These are phyloP conservation scores for Cotesia vestalis DNA, from an alignment of 1,140 invertebrate genomes.

Conservation along the genomic window DNA sequence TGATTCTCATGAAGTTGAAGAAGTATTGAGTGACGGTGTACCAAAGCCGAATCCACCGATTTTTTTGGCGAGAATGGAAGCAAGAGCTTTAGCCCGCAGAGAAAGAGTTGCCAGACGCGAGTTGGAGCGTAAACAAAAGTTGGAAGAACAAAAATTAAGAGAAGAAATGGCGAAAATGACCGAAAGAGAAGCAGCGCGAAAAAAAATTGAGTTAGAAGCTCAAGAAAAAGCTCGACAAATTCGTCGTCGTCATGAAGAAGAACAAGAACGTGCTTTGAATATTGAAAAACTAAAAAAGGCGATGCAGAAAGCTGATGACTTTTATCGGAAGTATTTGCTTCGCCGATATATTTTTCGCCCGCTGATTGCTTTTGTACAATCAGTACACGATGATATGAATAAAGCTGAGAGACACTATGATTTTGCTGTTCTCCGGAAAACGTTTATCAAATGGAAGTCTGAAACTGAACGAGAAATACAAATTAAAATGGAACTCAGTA, in stretches of 20 bases:
- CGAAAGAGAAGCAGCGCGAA: slow-evolving; percentile 45
- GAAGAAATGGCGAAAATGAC: slow-evolving; percentile 43
- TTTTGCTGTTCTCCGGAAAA: slow-evolving; percentile 41
- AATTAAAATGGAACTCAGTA: slow-evolving; percentile 43
- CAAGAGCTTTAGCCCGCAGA: slow-evolving; percentile 48
- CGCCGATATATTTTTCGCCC: slow-evolving; percentile 52
- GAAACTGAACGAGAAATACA: slow-evolving; percentile 8
- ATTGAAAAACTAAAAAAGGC: slow-evolving; percentile 46
- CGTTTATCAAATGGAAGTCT: slow-evolving; percentile 18
- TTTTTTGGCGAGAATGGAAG: slow-evolving; percentile 55
- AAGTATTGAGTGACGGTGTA: slow-evolving; percentile 16
- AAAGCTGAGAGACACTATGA: slow-evolving; percentile 48
- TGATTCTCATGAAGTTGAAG: slow-evolving; percentile 50
- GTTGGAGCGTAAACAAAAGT: slow-evolving; percentile 46
- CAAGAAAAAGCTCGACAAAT: slow-evolving; percentile 49
- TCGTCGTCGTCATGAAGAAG: slow-evolving; percentile 49
- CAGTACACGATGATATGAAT: slow-evolving; percentile 42
- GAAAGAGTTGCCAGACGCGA: slow-evolving; percentile 46
- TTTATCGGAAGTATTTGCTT: slow-evolving; percentile 53
- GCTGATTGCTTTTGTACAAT: slow-evolving; percentile 47
- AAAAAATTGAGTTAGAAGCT: slow-evolving; percentile 44
- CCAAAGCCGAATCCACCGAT: slow-evolving; percentile 47
- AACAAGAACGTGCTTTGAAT: slow-evolving; percentile 46
- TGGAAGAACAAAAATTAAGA: slow-evolving; percentile 46
- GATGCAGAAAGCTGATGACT: slow-evolving; percentile 48